Base-by-base conservation (phyloP, 2,797 vertebrate species). In the Phalanger gymnotis region DNA sequence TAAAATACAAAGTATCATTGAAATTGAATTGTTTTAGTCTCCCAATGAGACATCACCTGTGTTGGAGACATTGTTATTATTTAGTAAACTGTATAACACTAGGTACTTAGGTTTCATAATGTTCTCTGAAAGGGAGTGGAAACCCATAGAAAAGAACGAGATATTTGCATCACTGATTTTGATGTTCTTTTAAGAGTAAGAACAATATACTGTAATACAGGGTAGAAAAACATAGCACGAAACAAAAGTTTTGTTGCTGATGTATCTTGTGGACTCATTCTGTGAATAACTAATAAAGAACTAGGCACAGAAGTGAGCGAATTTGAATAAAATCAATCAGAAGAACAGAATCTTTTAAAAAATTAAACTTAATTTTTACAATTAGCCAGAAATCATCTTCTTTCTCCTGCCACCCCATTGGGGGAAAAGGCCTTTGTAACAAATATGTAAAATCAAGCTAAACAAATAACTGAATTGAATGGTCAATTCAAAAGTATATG, bases 1-100 rank as follows among this genome's bases (percentile, higher is more conserved):
- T 95, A 95, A 96, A 97, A 90, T 93, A 94, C 95, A 94, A 97
- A 97, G 90, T 93, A 96, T 97, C 97, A 96, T 96, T 96, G 54
- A 94, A 61, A 97, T 94, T 57, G 16, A 91, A 81, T 93, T 97
- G 91, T 97, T 98, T 94, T 95, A 96, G 93, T 93, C 81, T 96
- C 94, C 95, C 73, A 96, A 55, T 94, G 96, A 97, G 96, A 94
- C 94, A 96, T 97, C 95, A 96, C 96, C 93, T 97, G 94, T n/a
- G 14, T 92, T 97, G 87, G 53, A 97, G 98, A 96, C 47, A 28
- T 95, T 95, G 95, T 91, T 98, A 98, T 97, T 95, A 54, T 96
- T 96, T 57, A 93, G 89, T 66, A 96, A 98, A 95, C 94, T 91
- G 31, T 2, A 10, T 52, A 27, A 19, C 53, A 95, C 91, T 34